Evolutionary conservation across 2,113 vertebrate species (phyloP).

Genomic region (Oryzias celebensis): DNA sequence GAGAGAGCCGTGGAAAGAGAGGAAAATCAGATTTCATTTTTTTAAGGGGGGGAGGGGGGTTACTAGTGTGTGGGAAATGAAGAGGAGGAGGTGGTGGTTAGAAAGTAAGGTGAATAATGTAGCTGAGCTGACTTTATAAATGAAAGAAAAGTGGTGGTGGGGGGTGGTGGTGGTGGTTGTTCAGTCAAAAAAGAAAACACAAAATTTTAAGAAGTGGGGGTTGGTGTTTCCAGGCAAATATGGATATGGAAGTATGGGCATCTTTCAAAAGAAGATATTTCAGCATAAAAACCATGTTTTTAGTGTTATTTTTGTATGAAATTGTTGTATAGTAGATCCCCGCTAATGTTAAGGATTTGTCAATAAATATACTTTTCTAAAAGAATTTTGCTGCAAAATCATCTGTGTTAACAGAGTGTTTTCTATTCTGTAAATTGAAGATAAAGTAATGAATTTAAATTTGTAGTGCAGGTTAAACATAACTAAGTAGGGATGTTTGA

Average conservation of each 20-base stretch:
- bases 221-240: slow-evolving; percentile 3
- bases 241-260: slow-evolving; percentile 18
- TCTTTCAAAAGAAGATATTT: slow-evolving; percentile 11
- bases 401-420: no score
- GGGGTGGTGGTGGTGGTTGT: slow-evolving; percentile 28
- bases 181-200: slow-evolving; percentile 28
- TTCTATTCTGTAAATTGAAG: no score
- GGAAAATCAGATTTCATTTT: slow-evolving; percentile 64
- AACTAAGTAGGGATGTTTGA: no score
- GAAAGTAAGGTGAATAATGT: not conserved
- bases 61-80: slow-evolving; percentile 35
- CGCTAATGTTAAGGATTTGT: no score
- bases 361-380: no score
- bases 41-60: slow-evolving; percentile 31
- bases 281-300: no score
- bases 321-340: no score
- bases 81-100: slow-evolving; percentile 34
- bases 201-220: not conserved
- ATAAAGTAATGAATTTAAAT: no score
- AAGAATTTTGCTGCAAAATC: no score
- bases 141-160: slow-evolving; percentile 37
- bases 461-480: no score
- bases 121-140: slow-evolving; percentile 59
- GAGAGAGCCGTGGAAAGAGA: slow-evolving; percentile 24
- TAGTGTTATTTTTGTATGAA: no score